These are phyloP conservation scores for Onychomys arenicola DNA, from an alignment of 2,797 vertebrate species.

Conservation along the genomic window DNA sequence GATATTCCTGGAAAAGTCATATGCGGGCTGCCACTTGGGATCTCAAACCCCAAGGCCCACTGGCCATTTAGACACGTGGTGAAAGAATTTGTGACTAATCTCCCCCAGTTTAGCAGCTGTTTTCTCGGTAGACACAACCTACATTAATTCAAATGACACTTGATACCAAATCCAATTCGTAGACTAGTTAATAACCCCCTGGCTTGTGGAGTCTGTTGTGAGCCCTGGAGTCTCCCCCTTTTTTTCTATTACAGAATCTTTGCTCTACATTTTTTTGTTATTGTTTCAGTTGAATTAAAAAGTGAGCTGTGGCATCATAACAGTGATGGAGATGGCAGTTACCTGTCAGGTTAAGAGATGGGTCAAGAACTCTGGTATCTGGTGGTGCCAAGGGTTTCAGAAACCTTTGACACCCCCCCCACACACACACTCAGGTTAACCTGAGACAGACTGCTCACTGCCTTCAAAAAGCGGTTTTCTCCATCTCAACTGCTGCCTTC, in stretches of 20 bases:
- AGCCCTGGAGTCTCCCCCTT: background rate
- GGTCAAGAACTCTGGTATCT: rapidly evolving
- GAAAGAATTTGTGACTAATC: background rate
- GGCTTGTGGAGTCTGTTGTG: background rate
- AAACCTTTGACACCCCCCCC: background rate
- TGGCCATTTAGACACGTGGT: background rate
- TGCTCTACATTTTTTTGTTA: background rate
- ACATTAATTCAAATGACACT: conserved; percentile 10
- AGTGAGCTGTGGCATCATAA: background rate
- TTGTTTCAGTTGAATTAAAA: background rate
- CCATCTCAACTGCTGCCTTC: background rate
- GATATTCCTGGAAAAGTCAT: background rate
- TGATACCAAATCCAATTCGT: background rate
- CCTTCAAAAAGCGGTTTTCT: background rate
- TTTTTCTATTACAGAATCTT: background rate
- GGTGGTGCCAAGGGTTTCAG: no score
- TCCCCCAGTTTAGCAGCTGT: background rate
- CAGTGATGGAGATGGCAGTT: background rate
- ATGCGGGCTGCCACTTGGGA: background rate
- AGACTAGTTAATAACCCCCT: conserved; percentile 5
- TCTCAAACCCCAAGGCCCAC: background rate
- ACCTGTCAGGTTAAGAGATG: background rate
- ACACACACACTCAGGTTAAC: background rate
- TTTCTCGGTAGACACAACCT: background rate
- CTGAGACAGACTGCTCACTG: background rate